A percentile compares a stretch with the other conserved stretches of the same genome.
These are phyloP conservation scores for Scyliorhinus canicula DNA, from an alignment of 2,797 vertebrate species.

Conservation along the genomic window DNA sequence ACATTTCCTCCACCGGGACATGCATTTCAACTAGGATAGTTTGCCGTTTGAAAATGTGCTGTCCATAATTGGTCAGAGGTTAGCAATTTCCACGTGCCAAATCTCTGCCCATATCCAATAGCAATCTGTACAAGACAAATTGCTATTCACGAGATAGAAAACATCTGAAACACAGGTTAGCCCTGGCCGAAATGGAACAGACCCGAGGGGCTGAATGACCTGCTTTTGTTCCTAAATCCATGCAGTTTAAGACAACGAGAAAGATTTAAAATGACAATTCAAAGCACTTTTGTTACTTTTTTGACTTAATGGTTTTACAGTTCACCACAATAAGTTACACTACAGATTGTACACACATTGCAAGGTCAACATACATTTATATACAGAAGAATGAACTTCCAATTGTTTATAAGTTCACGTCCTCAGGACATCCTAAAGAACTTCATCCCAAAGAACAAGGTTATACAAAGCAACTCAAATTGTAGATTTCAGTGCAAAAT, in stretches of 20 bases:
- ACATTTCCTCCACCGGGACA: neutral
- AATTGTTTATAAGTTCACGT: neutral
- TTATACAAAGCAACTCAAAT: neutral
- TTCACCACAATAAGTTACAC: neutral
- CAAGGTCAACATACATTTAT: neutral
- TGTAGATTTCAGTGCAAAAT: neutral
- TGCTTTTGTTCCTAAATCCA: neutral
- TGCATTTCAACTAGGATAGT: neutral
- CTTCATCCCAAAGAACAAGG: neutral
- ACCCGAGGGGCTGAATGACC: neutral
- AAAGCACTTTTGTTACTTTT: neutral
- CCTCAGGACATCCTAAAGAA: neutral
- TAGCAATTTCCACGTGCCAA: neutral
- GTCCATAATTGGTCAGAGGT: neutral
- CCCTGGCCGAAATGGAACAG: neutral
- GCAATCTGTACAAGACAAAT: neutral
- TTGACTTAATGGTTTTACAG: neutral
- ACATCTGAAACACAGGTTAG: neutral
- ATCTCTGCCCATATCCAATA: neutral
- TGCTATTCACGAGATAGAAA: neutral
- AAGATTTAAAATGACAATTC: neutral
- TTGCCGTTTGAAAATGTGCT: neutral
- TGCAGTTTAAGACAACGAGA: neutral
- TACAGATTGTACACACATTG: neutral
- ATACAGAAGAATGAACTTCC: neutral